Conservation (phyloP, 1,140 invertebrate species). For the Zaprionus inermis region DNA sequence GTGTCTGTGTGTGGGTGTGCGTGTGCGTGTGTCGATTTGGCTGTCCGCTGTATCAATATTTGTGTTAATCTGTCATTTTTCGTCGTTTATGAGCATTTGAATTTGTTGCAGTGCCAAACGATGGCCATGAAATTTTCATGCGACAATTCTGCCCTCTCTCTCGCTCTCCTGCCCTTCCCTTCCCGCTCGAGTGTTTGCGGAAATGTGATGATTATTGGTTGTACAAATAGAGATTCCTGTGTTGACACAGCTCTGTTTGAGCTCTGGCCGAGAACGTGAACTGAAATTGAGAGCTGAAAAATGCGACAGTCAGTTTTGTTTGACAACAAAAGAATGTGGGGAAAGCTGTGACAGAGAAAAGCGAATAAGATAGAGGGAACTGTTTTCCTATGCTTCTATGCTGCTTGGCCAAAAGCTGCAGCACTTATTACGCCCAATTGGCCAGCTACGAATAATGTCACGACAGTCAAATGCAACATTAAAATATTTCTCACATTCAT, state of each 20-base stretch:
- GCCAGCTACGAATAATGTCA: conserved; percentile 19
- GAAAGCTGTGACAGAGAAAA: not conserved
- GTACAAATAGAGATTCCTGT: conserved; percentile 55
- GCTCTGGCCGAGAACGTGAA: conserved; percentile 11
- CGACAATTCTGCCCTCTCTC: conserved; percentile 14
- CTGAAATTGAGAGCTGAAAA: conserved; percentile 35
- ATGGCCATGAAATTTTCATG: conserved; percentile 74
- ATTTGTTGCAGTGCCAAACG: conserved; percentile 53
- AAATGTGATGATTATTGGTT: conserved; percentile 81
- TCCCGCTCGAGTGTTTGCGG: conserved; percentile 64
- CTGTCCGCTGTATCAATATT: conserved; percentile 74
- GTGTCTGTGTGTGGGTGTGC: conserved; percentile 4
- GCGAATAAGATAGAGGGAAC: not conserved
- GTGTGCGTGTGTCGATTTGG: conserved; percentile 27
- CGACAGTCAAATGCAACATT: conserved; percentile 60
- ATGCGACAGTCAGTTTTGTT: conserved; percentile 25
- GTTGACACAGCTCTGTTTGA: conserved; percentile 43
- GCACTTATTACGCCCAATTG: conserved; percentile 52
- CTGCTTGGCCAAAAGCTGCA: not conserved
- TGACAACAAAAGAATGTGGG: conserved; percentile 13
- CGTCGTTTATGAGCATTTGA: conserved; percentile 80
- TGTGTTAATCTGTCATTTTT: conserved; percentile 82
- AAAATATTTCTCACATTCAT: conserved; percentile 78
- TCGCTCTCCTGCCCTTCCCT: not conserved
- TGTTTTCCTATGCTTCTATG: not conserved